Evolutionary conservation across 2,797 vertebrate genomes (phyloP).

Genomic region (Pseudochirops corinnae): DNA sequence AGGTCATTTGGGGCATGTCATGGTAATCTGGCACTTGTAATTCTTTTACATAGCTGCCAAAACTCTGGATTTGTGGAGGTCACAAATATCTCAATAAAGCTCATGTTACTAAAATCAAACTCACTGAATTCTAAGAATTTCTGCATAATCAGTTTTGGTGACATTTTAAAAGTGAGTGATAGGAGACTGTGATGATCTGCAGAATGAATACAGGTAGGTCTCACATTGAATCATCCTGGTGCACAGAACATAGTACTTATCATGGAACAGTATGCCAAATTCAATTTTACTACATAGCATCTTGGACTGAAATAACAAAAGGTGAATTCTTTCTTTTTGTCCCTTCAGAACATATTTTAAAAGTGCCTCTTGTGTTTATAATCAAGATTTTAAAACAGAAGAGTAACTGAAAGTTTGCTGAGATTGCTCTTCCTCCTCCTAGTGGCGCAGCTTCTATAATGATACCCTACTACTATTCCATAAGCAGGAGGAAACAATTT

Average conservation of each 20-base stretch:
- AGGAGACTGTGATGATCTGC: not conserved
- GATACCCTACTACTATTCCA: not conserved
- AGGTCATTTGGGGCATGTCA: not conserved
- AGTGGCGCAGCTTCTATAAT: not conserved
- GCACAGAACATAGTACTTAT: not conserved
- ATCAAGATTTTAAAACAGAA: not conserved
- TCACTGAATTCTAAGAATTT: not conserved
- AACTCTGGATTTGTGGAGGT: not conserved
- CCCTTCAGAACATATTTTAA: conserved; percentile 61
- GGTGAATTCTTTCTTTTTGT: conserved; percentile 32
- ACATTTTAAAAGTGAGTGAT: conserved; percentile 17
- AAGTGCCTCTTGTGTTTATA: not conserved
- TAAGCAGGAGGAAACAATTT: not conserved
- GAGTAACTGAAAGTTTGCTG: not conserved
- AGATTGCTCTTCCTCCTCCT: not conserved
- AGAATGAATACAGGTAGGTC: not conserved
- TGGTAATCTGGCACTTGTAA: not conserved
- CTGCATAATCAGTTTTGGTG: not conserved
- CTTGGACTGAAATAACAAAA: not conserved
- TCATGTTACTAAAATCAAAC: conserved; percentile 15
- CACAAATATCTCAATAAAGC: conserved; percentile 17
- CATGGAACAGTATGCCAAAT: not conserved
- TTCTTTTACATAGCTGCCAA: not conserved
- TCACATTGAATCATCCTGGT: too few species aligned
- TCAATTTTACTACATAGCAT: not conserved